phyloP scores from a whole-genome alignment of 2,888 invertebrate genomes.

The Drosophila niveifrons region DNA sequence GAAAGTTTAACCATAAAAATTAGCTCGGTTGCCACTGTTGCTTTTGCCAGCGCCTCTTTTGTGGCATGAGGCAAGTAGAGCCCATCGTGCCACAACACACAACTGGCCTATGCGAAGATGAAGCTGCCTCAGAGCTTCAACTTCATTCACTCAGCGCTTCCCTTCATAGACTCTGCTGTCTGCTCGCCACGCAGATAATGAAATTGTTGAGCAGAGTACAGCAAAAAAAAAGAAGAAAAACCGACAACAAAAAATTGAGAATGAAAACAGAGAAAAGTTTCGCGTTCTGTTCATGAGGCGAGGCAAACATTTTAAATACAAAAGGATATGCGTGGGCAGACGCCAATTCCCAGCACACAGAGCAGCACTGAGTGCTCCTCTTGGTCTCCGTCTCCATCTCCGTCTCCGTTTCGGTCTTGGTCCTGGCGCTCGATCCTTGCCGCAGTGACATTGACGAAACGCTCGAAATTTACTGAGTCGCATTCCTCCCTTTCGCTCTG shows the following conservation, averaged over 20 bases:
- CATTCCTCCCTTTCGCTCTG: neutral
- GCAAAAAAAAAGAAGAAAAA: slow-evolving; percentile 18
- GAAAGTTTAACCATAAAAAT: slow-evolving; percentile 77
- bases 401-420: slow-evolving; percentile 21
- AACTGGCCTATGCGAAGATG: slow-evolving; percentile 55
- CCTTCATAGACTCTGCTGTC: slow-evolving; percentile 19
- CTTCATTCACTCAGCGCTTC: slow-evolving; percentile 30
- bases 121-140: slow-evolving; percentile 6
- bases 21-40: slow-evolving; percentile 34
- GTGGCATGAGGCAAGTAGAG: slow-evolving; percentile 41
- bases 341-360: slow-evolving; percentile 13
- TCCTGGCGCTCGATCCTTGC: slow-evolving; percentile 32
- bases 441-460: slow-evolving; percentile 79
- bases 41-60: slow-evolving; percentile 17
- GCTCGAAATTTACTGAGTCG: slow-evolving; percentile 73
- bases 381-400: slow-evolving; percentile 28
- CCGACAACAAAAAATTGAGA: neutral
- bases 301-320: slow-evolving; percentile 80
- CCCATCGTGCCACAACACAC: slow-evolving; percentile 49
- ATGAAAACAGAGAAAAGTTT: slow-evolving; percentile 40
- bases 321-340: slow-evolving; percentile 81
- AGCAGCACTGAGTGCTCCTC: neutral
- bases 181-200: slow-evolving; percentile 69
- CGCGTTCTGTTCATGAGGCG: slow-evolving; percentile 66
- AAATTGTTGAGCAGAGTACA: slow-evolving; percentile 68